A percentile compares a stretch with the other conserved stretches of the same genome.
These are phyloP conservation scores for Choloepus hoffmanni DNA, from an alignment of 2,113 vertebrate species.

Conservation along the genomic window DNA sequence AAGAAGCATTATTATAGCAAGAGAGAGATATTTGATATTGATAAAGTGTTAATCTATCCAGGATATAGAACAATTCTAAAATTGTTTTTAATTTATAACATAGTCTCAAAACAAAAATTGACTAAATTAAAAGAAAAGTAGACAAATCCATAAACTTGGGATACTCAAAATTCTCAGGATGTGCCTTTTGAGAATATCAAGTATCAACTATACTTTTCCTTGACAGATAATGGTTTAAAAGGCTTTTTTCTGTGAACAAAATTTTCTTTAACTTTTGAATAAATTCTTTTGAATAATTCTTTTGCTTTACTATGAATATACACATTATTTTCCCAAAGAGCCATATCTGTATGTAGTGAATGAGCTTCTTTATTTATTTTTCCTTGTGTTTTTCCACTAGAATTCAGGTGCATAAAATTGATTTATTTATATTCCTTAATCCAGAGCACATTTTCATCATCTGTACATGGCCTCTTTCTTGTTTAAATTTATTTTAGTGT, in stretches of 20 bases:
- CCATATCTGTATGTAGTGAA: background rate
- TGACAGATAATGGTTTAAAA: background rate
- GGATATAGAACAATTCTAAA: background rate
- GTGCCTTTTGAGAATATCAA: background rate
- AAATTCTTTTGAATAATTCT: background rate
- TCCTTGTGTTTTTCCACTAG: background rate
- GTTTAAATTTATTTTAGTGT: conserved; percentile 40
- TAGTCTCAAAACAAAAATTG: background rate
- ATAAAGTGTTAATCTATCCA: background rate
- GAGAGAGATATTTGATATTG: background rate
- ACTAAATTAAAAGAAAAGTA: background rate
- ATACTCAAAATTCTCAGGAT: background rate
- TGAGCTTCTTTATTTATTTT: background rate
- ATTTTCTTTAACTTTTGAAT: background rate
- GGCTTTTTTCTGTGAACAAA: background rate
- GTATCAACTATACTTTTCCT: background rate
- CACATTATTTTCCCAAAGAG: background rate
- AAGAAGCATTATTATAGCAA: background rate
- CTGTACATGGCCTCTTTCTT: background rate
- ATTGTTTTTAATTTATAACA: background rate
- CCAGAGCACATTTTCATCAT: background rate
- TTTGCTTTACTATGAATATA: background rate
- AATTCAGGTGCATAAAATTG: background rate
- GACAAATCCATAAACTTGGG: background rate
- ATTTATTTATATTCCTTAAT: conserved; percentile 44